phyloP scores from a whole-genome alignment of 2,113 vertebrate genomes.

The Gymnobelideus leadbeateri region DNA sequence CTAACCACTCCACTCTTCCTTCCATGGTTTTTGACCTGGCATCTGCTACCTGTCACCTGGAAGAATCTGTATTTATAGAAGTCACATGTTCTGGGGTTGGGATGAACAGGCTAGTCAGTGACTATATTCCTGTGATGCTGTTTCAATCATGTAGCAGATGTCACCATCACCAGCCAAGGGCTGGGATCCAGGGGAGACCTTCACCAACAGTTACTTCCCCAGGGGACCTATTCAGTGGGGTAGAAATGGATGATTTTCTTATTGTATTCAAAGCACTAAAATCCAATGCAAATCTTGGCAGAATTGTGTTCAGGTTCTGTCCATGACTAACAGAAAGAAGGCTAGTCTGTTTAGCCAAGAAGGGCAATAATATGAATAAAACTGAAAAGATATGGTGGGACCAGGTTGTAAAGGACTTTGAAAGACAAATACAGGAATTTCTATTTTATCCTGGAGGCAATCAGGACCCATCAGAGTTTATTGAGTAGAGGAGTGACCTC shows the following conservation, averaged over 20 bases:
- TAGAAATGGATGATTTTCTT: background rate
- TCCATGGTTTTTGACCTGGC: background rate
- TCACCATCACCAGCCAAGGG: background rate
- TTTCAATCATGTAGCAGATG: background rate
- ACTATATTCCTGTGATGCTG: background rate
- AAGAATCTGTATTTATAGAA: constrained; percentile 1
- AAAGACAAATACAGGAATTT: too few relatives aligned
- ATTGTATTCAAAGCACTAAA: constrained; percentile 1
- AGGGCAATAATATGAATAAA: background rate
- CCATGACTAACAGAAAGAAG: background rate
- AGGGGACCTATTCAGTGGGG: background rate
- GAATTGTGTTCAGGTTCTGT: background rate
- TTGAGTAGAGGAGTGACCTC: too few relatives aligned
- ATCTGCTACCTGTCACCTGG: background rate
- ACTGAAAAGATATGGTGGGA: background rate
- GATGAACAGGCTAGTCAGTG: background rate
- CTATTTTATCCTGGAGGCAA: too few relatives aligned
- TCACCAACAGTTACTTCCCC: background rate
- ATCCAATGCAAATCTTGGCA: background rate
- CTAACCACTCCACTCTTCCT: background rate
- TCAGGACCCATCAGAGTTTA: too few relatives aligned
- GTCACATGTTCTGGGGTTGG: background rate
- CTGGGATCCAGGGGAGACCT: background rate
- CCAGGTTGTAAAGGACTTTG: background rate
- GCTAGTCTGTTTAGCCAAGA: background rate